These are phyloP conservation scores for Campylomormyrus numenius DNA, from an alignment of 2,113 vertebrate species.

Conservation along the genomic window DNA sequence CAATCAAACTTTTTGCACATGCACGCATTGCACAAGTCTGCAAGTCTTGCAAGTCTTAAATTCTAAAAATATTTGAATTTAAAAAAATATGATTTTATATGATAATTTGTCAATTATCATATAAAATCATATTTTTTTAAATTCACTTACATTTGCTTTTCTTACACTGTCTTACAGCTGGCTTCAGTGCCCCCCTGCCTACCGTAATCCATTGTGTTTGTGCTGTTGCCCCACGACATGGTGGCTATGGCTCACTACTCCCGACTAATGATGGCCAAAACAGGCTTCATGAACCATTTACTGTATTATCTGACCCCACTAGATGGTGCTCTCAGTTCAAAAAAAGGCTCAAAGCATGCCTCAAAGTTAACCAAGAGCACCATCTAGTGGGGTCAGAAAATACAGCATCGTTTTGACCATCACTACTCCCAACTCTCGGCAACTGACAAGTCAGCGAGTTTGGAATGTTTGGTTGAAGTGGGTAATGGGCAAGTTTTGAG, in stretches of 20 bases:
- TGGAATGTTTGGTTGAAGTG: no score
- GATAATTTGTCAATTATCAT: no score
- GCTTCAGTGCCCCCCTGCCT: background rate
- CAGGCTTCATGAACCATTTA: background rate
- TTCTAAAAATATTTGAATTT: background rate
- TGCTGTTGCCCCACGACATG: background rate
- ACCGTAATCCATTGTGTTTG: background rate
- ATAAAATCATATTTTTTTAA: background rate
- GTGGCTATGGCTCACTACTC: background rate
- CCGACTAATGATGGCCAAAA: background rate
- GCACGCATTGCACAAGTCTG: background rate
- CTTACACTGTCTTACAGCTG: background rate
- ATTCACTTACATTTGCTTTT: background rate
- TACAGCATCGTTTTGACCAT: no score
- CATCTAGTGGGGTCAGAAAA: no score
- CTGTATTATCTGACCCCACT: no score
- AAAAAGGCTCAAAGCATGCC: no score
- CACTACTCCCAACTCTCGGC: no score
- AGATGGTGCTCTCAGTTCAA: no score
- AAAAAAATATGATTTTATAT: no score
- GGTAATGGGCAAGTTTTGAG: no score
- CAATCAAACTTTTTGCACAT: background rate
- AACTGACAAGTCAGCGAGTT: no score
- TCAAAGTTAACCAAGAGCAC: no score
- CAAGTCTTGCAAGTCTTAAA: background rate